Conservation (phyloP, 2,113 vertebrate genomes). For the Neotoma lepida region DNA sequence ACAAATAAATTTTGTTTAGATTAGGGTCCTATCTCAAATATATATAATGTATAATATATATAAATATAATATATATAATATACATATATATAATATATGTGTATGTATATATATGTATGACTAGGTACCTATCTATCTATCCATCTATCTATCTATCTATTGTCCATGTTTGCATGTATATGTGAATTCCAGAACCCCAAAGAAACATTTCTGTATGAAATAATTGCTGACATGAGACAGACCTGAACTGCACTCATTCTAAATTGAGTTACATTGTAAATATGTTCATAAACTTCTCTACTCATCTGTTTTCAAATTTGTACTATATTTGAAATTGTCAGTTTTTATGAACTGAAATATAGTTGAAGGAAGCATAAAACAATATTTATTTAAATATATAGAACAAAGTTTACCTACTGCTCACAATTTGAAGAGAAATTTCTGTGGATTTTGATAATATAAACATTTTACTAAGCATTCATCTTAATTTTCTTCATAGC, state of each 20-base stretch:
- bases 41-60: too few relatives aligned
- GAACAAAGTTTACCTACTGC: background rate
- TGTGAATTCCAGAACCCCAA: background rate
- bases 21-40: background rate
- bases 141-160: background rate
- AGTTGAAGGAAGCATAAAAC: background rate
- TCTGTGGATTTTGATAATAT: background rate
- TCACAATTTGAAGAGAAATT: conserved; percentile 22
- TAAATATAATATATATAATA: too few relatives aligned
- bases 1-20: background rate
- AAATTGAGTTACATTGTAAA: background rate
- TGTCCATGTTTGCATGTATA: background rate
- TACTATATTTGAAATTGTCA: background rate
- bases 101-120: too few relatives aligned
- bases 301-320: background rate
- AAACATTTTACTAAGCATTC: background rate
- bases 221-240: background rate
- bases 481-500: background rate
- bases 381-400: background rate
- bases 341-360: background rate
- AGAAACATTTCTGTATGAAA: background rate
- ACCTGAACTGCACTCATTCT: background rate
- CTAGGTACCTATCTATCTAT: too few relatives aligned
- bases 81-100: too few relatives aligned
- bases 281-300: background rate